Percentiles rank a stretch among this genome's conserved stretches.
These are phyloP conservation scores for Endomychus coccineus DNA, from an alignment of 2,888 invertebrate species.

Conservation along the genomic window DNA sequence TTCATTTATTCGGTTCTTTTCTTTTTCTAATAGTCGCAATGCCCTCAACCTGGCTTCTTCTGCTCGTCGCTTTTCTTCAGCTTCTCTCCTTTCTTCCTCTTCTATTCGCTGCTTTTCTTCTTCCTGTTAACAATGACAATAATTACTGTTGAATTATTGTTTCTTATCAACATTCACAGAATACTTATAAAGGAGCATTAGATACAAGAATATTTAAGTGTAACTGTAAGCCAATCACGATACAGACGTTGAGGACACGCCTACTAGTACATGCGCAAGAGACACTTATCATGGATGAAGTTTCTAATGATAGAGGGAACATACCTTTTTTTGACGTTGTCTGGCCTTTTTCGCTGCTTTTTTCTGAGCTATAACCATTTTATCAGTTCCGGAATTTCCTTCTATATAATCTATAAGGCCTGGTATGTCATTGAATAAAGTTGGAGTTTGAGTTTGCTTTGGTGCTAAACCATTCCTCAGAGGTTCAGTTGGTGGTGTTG, in stretches of 20 bases:
- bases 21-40: slow-evolving; percentile 12
- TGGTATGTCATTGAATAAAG: slow-evolving; percentile 32
- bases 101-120: slow-evolving; percentile 33
- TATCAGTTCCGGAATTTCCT: slow-evolving; percentile 35
- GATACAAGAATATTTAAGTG: too few species aligned
- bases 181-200: too few species aligned
- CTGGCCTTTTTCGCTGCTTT: slow-evolving; percentile 79
- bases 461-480: slow-evolving; percentile 4
- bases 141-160: too few species aligned
- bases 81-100: slow-evolving; percentile 19
- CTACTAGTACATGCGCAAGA: too few species aligned
- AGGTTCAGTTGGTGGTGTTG: slow-evolving; percentile 3
- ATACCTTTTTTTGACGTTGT: slow-evolving; percentile 69
- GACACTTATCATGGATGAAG: too few species aligned
- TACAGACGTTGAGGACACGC: too few species aligned
- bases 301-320: too few species aligned
- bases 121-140: too few species aligned
- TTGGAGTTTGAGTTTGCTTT: slow-evolving; percentile 4
- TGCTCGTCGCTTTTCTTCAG: slow-evolving; percentile 24
- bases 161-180: too few species aligned
- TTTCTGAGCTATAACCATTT: slow-evolving; percentile 46
- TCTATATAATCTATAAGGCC: slow-evolving; percentile 42
- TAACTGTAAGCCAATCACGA: too few species aligned
- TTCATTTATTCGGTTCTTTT: slow-evolving; percentile 4
- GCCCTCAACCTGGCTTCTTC: slow-evolving; percentile 17